Evolutionary conservation across 2,888 invertebrate genomes (phyloP).

Genomic region (Chrysomela aeneicollis): DNA sequence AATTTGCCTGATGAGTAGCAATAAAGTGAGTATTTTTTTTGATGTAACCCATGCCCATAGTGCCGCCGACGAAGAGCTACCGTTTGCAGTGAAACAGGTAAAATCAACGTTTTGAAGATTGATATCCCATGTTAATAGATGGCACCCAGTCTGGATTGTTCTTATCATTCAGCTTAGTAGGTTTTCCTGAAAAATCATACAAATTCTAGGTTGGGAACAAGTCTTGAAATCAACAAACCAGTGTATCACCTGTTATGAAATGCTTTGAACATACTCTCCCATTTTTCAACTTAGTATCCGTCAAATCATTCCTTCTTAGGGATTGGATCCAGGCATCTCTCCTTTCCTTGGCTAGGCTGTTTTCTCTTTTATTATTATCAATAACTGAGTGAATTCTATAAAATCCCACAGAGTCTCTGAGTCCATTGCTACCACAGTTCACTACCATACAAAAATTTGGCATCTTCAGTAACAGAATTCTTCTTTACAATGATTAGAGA

Average conservation of each 20-base stretch:
- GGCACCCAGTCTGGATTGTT: neutral
- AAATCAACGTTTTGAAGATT: neutral
- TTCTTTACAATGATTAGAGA: no score
- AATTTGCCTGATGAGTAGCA: no score
- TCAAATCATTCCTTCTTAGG: constrained; percentile 5
- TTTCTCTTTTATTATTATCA: neutral
- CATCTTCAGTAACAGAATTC: neutral
- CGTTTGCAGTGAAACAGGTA: no score
- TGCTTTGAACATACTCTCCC: constrained; percentile 17
- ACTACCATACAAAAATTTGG: constrained; percentile 8
- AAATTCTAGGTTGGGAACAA: neutral
- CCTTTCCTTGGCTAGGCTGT: neutral
- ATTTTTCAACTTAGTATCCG: constrained; percentile 10
- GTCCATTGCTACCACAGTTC: neutral
- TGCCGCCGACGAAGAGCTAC: no score
- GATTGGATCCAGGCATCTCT: neutral
- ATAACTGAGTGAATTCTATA: neutral
- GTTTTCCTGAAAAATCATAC: neutral
- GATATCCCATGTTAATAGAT: neutral
- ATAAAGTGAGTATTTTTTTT: no score
- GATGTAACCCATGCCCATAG: no score
- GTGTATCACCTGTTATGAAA: constrained; percentile 9
- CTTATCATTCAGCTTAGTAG: neutral
- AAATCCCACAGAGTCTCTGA: constrained; percentile 2
- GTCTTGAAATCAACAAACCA: neutral